These are phyloP conservation scores for Zosterops borbonicus DNA, from an alignment of 2,113 vertebrate genomes.

Conservation along the genomic window DNA sequence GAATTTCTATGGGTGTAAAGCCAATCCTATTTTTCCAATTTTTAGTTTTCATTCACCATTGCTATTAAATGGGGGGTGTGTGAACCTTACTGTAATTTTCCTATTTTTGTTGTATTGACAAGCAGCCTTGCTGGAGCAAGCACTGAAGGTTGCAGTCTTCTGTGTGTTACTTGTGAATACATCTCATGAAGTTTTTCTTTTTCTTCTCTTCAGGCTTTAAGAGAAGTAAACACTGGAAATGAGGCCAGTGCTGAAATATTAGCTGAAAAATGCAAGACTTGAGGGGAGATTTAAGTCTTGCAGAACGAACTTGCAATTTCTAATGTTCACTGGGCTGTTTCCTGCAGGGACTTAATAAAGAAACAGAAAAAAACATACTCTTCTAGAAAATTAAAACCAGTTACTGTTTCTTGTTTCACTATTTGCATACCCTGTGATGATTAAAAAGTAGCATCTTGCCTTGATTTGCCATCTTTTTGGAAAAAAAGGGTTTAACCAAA, in stretches of 20 bases:
- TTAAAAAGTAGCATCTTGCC: background rate
- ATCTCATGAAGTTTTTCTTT: background rate
- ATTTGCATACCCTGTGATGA: background rate
- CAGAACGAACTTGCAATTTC: background rate
- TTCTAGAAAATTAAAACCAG: background rate
- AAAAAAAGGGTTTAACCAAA: background rate
- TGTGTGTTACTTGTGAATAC: background rate
- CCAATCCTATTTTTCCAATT: background rate
- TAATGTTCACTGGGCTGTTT: background rate
- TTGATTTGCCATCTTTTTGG: background rate
- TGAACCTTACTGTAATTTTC: background rate
- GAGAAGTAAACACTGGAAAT: background rate
- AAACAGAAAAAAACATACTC: background rate
- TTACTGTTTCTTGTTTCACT: background rate
- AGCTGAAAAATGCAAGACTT: background rate
- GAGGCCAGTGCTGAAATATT: background rate
- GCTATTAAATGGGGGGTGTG: background rate
- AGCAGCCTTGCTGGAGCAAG: background rate
- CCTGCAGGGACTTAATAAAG: background rate
- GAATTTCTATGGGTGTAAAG: background rate
- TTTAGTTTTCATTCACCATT: background rate
- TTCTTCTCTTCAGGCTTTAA: background rate
- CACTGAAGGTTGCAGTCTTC: background rate
- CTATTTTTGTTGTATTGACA: background rate
- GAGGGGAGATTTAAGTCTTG: background rate